These are phyloP conservation scores for Liodrosophila aerea DNA, from an alignment of 2,888 invertebrate species.

Conservation along the genomic window DNA sequence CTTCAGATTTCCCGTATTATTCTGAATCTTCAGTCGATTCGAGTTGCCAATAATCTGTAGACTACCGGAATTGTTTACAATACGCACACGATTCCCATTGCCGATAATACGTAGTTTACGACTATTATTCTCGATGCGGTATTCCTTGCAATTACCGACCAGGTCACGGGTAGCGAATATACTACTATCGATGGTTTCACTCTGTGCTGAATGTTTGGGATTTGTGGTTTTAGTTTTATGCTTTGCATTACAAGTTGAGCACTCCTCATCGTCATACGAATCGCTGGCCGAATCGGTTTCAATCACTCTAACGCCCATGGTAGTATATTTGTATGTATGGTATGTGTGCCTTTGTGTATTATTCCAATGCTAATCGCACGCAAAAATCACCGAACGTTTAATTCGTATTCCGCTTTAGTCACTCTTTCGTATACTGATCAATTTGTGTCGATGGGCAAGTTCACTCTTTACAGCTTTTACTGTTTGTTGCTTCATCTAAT, in stretches of 20 bases:
- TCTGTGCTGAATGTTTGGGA: conserved; percentile 27
- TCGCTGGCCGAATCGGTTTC: conserved; percentile 72
- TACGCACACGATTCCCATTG: conserved; percentile 81
- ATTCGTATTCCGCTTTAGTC: conserved; percentile 35
- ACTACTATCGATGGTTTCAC: neutral
- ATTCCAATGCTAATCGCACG: conserved; percentile 53
- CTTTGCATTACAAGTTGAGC: conserved; percentile 46
- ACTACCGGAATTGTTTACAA: conserved; percentile 75
- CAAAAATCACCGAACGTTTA: conserved; percentile 55
- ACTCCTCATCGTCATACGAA: conserved; percentile 72
- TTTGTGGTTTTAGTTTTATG: conserved; percentile 36
- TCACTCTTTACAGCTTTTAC: conserved; percentile 7
- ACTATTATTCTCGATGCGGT: conserved; percentile 78
- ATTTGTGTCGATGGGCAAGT: neutral
- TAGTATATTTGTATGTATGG: too few relatives aligned
- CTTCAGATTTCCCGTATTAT: conserved; percentile 75
- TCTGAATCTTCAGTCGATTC: conserved; percentile 78
- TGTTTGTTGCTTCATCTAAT: conserved; percentile 22
- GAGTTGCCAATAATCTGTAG: conserved; percentile 80
- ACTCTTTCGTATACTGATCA: conserved; percentile 15
- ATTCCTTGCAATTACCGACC: conserved; percentile 81
- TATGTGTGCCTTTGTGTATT: conserved; percentile 27
- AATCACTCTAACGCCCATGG: conserved; percentile 74
- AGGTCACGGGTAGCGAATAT: conserved; percentile 66
- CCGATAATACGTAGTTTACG: conserved; percentile 79